These are phyloP conservation scores for Dendrolimus pini DNA, from an alignment of 2,888 invertebrate species.

Conservation along the genomic window DNA sequence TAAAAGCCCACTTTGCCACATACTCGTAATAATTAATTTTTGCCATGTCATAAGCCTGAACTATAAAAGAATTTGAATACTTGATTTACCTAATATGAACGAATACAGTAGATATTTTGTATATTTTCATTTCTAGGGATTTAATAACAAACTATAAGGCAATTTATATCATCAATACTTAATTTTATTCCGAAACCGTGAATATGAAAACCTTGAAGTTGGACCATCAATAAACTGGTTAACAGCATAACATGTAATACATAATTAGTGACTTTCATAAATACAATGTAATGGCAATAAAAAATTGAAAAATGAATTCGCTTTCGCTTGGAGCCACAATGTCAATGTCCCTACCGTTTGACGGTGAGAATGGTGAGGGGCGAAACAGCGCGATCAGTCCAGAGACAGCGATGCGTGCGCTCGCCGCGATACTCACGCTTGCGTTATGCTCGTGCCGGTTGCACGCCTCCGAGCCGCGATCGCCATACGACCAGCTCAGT, in stretches of 20 bases:
- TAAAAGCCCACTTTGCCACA: too few species aligned
- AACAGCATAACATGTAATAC: neutral
- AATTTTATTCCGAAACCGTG: too few species aligned
- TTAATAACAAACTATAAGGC: too few species aligned
- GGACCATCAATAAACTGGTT: neutral
- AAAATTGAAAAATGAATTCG: conserved; percentile 15
- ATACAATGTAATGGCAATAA: conserved; percentile 4
- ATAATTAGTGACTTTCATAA: neutral
- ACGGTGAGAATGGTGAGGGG: conserved; percentile 26
- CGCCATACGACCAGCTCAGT: conserved; percentile 29
- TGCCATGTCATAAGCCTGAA: too few species aligned
- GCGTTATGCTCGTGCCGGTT: conserved; percentile 36
- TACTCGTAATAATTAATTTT: too few species aligned
- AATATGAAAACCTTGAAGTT: neutral
- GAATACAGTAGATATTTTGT: too few species aligned
- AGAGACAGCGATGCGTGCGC: conserved; percentile 61
- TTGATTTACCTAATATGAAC: too few species aligned
- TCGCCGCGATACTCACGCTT: conserved; percentile 51
- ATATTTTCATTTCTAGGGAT: too few species aligned
- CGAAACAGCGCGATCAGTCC: conserved; percentile 42
- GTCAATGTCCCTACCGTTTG: conserved; percentile 38
- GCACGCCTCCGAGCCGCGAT: conserved; percentile 29
- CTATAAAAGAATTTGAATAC: too few species aligned
- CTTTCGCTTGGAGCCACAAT: conserved; percentile 26
- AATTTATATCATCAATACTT: too few species aligned